These are phyloP conservation scores for Girardinichthys multiradiatus DNA, from an alignment of 2,113 vertebrate species.

Conservation along the genomic window DNA sequence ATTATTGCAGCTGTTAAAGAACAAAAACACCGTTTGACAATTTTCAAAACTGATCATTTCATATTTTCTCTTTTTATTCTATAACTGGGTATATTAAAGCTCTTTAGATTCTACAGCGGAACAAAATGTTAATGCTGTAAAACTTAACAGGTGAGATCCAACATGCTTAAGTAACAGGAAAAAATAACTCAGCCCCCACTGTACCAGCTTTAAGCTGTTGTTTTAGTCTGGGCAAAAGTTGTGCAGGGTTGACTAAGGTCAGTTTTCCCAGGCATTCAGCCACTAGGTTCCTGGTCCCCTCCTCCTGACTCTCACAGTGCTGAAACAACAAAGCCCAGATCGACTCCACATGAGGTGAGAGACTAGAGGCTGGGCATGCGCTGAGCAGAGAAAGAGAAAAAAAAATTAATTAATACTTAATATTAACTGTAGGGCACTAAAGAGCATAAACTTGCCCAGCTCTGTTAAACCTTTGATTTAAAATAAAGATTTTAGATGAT, in stretches of 20 bases:
- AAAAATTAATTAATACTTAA: not conserved
- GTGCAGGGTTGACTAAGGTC: constrained; percentile 83
- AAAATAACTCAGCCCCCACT: too few species aligned
- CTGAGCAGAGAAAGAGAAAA: constrained; percentile 42
- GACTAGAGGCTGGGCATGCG: constrained; percentile 78
- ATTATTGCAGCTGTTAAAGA: not conserved
- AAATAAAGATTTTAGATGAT: not conserved
- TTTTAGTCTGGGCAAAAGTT: constrained; percentile 86
- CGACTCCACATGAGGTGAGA: constrained; percentile 87
- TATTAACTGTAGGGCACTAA: not conserved
- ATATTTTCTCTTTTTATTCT: not conserved
- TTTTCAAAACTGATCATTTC: too few species aligned
- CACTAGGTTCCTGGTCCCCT: constrained; percentile 91
- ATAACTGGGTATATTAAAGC: not conserved
- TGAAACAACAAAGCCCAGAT: constrained; percentile 90
- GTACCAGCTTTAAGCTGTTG: constrained; percentile 89
- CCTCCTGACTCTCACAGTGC: constrained; percentile 88
- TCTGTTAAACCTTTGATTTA: not conserved
- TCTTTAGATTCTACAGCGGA: not conserved
- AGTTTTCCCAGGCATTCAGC: constrained; percentile 92
- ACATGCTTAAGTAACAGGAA: not conserved
- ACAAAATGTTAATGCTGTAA: too few species aligned
- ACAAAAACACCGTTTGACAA: not conserved
- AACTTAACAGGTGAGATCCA: not conserved
- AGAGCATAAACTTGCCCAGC: not conserved